Conservation (phyloP, 2,797 vertebrate species). For the Neosilurus mollespiculum region DNA sequence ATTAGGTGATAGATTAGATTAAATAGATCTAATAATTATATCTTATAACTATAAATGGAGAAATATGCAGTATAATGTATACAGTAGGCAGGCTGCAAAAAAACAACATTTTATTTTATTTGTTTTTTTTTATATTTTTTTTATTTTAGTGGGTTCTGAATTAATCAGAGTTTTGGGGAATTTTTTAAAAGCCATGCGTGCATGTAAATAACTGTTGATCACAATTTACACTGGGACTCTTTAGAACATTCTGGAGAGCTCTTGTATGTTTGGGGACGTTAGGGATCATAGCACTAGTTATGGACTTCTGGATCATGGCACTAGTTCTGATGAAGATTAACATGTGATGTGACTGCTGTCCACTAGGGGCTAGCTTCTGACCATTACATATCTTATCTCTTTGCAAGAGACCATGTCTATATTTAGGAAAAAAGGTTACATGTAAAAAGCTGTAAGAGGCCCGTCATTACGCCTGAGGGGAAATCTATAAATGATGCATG, state of each 20-base stretch:
- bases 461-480: background rate
- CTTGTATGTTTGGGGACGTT: background rate
- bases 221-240: background rate
- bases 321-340: background rate
- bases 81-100: too few species aligned
- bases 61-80: too few species aligned
- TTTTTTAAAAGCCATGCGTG: background rate
- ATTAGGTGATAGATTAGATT: too few species aligned
- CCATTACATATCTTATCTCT: conserved; percentile 17
- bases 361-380: conserved; percentile 46
- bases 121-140: too few species aligned
- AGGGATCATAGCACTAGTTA: background rate
- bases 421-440: background rate
- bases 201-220: too few species aligned
- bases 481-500: background rate
- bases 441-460: background rate
- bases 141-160: background rate
- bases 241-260: background rate
- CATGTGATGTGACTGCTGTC: conserved; percentile 29
- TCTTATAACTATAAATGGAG: background rate
- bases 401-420: too few species aligned
- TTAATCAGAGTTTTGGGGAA: background rate
- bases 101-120: too few species aligned
- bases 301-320: background rate
- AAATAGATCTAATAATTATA: background rate